A percentile compares a stretch with the other conserved stretches of the same genome.
These are phyloP conservation scores for Dinocampus coccinellae DNA, from an alignment of 2,888 invertebrate species.

Conservation along the genomic window DNA sequence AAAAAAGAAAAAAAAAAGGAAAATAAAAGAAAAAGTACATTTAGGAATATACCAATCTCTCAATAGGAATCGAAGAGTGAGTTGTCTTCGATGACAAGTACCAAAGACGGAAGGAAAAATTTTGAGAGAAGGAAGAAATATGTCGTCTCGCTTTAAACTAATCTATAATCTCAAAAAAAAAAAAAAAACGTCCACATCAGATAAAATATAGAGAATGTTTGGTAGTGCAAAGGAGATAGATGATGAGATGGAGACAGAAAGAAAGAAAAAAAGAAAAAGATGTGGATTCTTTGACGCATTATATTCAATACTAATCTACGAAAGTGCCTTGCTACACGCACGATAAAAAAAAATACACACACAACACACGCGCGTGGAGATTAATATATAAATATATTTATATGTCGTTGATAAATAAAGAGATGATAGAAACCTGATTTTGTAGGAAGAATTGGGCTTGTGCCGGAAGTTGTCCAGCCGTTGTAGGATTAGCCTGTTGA, in stretches of 20 bases:
- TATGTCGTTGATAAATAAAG: conserved; percentile 6
- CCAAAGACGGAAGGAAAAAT: background rate
- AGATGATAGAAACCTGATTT: conserved; percentile 74
- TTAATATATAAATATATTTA: background rate
- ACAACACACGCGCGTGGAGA: too few species aligned
- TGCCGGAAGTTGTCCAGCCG: conserved; percentile 71
- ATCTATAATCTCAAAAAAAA: conserved; percentile 25
- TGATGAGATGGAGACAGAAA: too few species aligned
- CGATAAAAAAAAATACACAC: background rate
- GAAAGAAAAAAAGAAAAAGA: background rate
- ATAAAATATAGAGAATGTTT: conserved; percentile 11
- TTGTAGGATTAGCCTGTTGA: conserved; percentile 72
- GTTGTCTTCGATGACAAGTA: conserved; percentile 13
- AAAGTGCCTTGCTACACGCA: conserved; percentile 6
- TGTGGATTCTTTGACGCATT: conserved; percentile 25
- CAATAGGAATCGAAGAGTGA: conserved; percentile 35
- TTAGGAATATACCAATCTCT: conserved; percentile 28
- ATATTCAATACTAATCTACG: conserved; percentile 18
- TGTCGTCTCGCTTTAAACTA: conserved; percentile 25
- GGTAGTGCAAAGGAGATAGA: too few species aligned
- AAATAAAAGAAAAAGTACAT: conserved; percentile 3
- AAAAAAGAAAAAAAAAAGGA: background rate
- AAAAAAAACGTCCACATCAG: conserved; percentile 34
- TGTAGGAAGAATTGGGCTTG: conserved; percentile 83
- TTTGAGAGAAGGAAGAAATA: background rate